phyloP scores from a whole-genome alignment of 2,888 invertebrate genomes.

The Celastrina argiolus region DNA sequence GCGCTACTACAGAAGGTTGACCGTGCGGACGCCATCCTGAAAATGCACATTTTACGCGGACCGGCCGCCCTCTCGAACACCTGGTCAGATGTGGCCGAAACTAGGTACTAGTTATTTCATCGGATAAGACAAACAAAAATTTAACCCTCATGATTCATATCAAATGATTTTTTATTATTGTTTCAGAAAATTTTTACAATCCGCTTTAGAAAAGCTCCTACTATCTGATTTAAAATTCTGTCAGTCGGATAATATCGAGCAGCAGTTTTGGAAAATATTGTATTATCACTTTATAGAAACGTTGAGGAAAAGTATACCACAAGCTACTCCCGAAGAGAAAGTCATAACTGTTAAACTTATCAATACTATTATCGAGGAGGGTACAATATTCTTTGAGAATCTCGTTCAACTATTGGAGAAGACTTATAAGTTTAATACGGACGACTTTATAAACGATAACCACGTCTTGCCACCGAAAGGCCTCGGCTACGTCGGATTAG shows the following conservation, averaged over 20 bases:
- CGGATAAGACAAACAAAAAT: not conserved
- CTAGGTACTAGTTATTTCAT: no score
- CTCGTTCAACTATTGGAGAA: slow-evolving; percentile 85
- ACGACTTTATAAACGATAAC: slow-evolving; percentile 79
- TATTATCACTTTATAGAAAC: slow-evolving; percentile 93
- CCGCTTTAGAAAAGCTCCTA: slow-evolving; percentile 81
- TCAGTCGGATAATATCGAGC: slow-evolving; percentile 91
- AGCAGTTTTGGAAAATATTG: slow-evolving; percentile 93
- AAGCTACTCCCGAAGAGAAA: slow-evolving; percentile 80
- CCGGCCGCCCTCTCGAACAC: slow-evolving; percentile 74
- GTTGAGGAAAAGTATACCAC: slow-evolving; percentile 82
- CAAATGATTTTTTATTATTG: no score
- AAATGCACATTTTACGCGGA: slow-evolving; percentile 79
- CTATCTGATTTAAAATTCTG: slow-evolving; percentile 91
- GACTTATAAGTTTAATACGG: slow-evolving; percentile 85
- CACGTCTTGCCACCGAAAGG: slow-evolving; percentile 79
- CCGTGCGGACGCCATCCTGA: slow-evolving; percentile 82
- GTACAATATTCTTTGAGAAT: slow-evolving; percentile 86
- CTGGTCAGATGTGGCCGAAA: slow-evolving; percentile 81
- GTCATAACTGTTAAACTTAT: slow-evolving; percentile 81
- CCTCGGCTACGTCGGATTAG: slow-evolving; percentile 82
- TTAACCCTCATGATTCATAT: not conserved
- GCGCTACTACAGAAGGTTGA: slow-evolving; percentile 81
- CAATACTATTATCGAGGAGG: slow-evolving; percentile 86
- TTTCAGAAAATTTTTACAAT: slow-evolving; percentile 79